phyloP scores from a whole-genome alignment of 2,113 vertebrate species.

The Thymallus thymallus region DNA sequence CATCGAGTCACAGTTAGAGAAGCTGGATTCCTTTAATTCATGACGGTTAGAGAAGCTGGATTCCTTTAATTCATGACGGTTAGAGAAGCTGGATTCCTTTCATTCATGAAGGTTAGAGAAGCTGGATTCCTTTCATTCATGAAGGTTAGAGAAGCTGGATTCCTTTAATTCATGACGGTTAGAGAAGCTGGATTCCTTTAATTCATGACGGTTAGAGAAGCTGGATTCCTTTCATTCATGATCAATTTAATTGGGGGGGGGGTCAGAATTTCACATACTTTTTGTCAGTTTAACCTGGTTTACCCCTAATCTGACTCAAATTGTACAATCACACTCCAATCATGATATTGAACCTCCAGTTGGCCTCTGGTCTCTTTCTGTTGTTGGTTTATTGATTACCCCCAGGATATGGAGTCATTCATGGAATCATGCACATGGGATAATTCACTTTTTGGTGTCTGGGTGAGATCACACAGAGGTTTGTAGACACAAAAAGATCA shows the following conservation, averaged over 20 bases:
- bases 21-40: background rate
- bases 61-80: background rate
- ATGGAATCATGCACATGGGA: background rate
- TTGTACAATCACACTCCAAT: slow-evolving; percentile 20
- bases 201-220: background rate
- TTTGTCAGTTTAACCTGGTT: background rate
- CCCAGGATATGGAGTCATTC: background rate
- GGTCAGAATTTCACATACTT: background rate
- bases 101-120: background rate
- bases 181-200: background rate
- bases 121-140: background rate
- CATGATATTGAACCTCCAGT: background rate
- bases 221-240: background rate
- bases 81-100: background rate
- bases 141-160: background rate
- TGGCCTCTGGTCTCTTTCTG: slow-evolving; percentile 24
- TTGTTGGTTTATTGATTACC: slow-evolving; percentile 40
- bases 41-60: too few relatives aligned
- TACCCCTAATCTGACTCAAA: slow-evolving; percentile 42
- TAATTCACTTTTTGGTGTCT: slow-evolving; percentile 9
- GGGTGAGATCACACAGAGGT: background rate
- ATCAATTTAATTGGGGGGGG: background rate
- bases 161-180: background rate
- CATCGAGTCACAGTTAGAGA: background rate
- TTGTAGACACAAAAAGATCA: background rate